Base-by-base conservation (phyloP, 2,888 invertebrate genomes). In the Phaonia tiefii region DNA sequence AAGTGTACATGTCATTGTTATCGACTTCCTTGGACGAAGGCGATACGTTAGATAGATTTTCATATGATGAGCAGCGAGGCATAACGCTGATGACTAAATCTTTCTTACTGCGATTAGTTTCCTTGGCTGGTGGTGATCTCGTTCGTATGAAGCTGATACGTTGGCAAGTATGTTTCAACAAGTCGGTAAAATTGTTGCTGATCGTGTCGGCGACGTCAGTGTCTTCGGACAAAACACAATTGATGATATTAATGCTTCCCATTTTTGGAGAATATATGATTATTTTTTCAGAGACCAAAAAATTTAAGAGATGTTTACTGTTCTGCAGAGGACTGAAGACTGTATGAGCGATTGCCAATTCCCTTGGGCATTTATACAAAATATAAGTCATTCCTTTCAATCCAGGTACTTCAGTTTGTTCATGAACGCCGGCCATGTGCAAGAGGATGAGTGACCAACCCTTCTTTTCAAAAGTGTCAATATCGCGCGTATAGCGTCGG, bases 11-110 rank as follows among this genome's bases (percentile, higher is more conserved):
- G 42, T 65, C 65, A 31, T 66, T 65, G 20, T 20, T 74, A 20
- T 54, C 66, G 8, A n/a, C 1, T 56, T 44, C 66, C 20, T 56
- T 74, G 5, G 63, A 25, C 8, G 46, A 44, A 1, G 66, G 56
- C 44, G 56, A 31, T n/a, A 31, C n/a, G 0, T 65, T 17, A 4
- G 66, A 17, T 8, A 74, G 66, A 44, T 66, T 17, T 11, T 74
- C 66, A 22, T 65, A 66, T 11, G 73, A 66, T 0, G 73, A 73
- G n/a, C 73, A 73, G 11, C 73, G 63, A 1, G 73, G 66, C 73
- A 74, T 74, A 5, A 39, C 13, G 7, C 42, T 39, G 0, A 54
- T 22, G 2, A 54, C 54, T 11, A 22, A 1, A 17, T 11, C 5
- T 25, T 54, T 54, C 25, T 25, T 22, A 11, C 54, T 22, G 10